Base-by-base conservation (phyloP, 2,888 invertebrate species). In the Heliconius ismenius region DNA sequence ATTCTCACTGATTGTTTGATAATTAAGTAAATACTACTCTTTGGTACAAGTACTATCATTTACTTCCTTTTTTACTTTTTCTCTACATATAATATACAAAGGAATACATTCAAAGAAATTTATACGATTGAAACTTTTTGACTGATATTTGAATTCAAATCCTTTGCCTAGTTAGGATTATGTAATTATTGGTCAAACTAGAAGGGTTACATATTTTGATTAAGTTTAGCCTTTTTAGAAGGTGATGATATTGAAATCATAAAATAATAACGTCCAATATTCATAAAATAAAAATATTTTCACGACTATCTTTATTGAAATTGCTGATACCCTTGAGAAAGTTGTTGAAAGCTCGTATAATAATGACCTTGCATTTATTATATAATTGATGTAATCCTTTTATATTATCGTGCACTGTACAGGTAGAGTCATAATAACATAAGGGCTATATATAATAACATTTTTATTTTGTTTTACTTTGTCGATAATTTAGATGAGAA, bases 331-430 rank as follows among this genome's bases (percentile, higher is more conserved):
- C 65, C 39, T 67, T 65, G 65, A 65, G n/a, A 39, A 36, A 36
- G n/a, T 65, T 65, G n/a, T 65, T 65, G 36, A 65, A 65, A 65
- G 65, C 36, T 65, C 65, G 65, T 65, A 65, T n/a, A 65, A 65
- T 65, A 65, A 65, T 13, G 65, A 21, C 65, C 21, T 39, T 36
- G n/a, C 13, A 36, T 65, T 36, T 65, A n/a, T 65, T 65, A 65
- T 36, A 36, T 65, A 36, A 65, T 36, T 65, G n/a, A 36, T 39
- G 65, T 65, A 39, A 39, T 65, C 65, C 13, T 65, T n/a, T 65
- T 65, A 65, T 36, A 65, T 65, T 7, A 63, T 3, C 28, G 24
- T 36, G 13, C 36, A 13, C 36, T 11, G 36, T 65, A n/a, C 36
- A 65, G 58, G n/a, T 58, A 9, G 9, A 10, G n/a, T 54, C 58